Percentiles rank a stretch among this genome's conserved stretches.
phyloP scores from a whole-genome alignment of 2,888 invertebrate genomes.

The Nudaria mundana region DNA sequence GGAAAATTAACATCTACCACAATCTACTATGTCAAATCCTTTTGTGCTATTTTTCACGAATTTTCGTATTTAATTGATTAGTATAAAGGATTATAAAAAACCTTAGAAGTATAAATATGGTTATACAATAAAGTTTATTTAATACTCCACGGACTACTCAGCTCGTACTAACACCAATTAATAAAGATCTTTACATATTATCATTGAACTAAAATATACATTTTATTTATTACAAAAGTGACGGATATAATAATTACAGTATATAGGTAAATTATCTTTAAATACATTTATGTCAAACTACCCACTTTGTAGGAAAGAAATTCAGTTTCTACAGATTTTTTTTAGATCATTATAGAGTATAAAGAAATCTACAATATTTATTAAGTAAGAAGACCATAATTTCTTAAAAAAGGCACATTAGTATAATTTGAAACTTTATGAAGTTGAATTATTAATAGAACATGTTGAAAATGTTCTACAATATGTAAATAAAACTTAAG shows the following conservation, averaged over 20 bases:
- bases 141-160: conserved; percentile 13
- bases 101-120: conserved; percentile 20
- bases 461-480: neutral
- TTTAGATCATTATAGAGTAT: conserved; percentile 5
- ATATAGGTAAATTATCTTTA: neutral
- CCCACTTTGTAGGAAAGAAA: conserved; percentile 11
- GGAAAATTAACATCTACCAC: conserved; percentile 35
- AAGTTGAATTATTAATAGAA: too few species aligned
- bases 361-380: conserved; percentile 22
- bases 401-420: conserved; percentile 65
- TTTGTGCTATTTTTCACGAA: conserved; percentile 51
- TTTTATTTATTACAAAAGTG: conserved; percentile 12
- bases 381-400: conserved; percentile 37
- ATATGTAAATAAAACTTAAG: neutral
- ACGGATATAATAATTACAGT: neutral
- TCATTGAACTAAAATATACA: neutral
- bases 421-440: conserved; percentile 44
- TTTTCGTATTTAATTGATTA: conserved; percentile 17
- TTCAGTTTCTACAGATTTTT: conserved; percentile 9
- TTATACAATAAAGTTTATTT: conserved; percentile 12
- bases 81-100: conserved; percentile 33
- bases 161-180: conserved; percentile 24
- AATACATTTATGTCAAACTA: conserved; percentile 16
- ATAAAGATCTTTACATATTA: conserved; percentile 12
- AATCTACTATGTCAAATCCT: conserved; percentile 61